Conservation (phyloP, 2,888 invertebrate species). For the Empis stercorea region DNA sequence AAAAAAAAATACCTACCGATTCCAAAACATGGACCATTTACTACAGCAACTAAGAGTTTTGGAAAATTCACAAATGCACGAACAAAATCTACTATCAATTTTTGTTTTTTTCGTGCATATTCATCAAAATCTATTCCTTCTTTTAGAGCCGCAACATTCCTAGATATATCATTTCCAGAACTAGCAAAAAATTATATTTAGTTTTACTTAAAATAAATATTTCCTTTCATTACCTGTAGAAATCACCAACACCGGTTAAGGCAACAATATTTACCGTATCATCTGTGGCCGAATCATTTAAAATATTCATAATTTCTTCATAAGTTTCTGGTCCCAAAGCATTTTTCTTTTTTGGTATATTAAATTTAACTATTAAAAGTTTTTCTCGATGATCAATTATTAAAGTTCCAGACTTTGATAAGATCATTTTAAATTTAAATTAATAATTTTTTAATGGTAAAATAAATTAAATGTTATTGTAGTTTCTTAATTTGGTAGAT, state of each 20-base stretch:
- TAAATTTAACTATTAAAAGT: slow-evolving; percentile 49
- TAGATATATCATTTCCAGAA: slow-evolving; percentile 66
- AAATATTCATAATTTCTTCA: slow-evolving; percentile 43
- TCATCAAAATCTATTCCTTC: slow-evolving; percentile 20
- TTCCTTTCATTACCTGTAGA: slow-evolving; percentile 28
- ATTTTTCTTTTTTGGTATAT: slow-evolving; percentile 70
- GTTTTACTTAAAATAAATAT: slow-evolving; percentile 11
- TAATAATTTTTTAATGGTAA: no score
- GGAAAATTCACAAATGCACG: slow-evolving; percentile 71
- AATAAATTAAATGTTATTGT: no score
- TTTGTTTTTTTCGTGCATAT: slow-evolving; percentile 22
- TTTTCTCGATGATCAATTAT: slow-evolving; percentile 35
- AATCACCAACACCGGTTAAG: slow-evolving; percentile 43
- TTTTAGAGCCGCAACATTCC: background rate
- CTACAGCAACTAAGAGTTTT: slow-evolving; percentile 73
- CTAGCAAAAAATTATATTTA: slow-evolving; percentile 46
- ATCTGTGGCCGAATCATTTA: slow-evolving; percentile 57
- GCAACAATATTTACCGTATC: slow-evolving; percentile 54
- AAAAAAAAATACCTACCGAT: slow-evolving; percentile 36
- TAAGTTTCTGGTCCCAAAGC: slow-evolving; percentile 61
- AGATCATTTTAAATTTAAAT: no score
- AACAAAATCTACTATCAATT: slow-evolving; percentile 48
- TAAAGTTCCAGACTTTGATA: slow-evolving; percentile 8
- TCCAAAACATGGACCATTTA: slow-evolving; percentile 93
- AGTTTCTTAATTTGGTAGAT: no score